Percentiles rank a stretch among this genome's conserved stretches.
These are phyloP conservation scores for Acipenser transmontanus DNA, from an alignment of 2,797 vertebrate species.

Conservation along the genomic window DNA sequence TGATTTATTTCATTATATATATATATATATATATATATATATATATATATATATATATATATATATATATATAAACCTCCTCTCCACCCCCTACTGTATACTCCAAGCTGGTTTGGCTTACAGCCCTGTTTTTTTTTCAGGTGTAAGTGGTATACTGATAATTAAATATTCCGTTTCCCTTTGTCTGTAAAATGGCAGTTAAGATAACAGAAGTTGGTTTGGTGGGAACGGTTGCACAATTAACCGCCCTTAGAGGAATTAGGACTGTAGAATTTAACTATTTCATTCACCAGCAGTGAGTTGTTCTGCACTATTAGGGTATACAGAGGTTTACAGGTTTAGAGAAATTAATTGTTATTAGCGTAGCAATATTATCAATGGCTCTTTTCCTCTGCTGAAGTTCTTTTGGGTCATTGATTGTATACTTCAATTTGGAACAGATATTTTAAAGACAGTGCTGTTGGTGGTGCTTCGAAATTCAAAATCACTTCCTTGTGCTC, in stretches of 20 bases:
- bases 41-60: not conserved
- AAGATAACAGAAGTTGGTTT: constrained; percentile 11
- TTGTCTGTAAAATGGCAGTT: constrained; percentile 11
- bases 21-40: not conserved
- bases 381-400: too few relatives aligned
- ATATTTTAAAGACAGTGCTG: too few relatives aligned
- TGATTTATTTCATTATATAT: too few relatives aligned
- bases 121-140: constrained; percentile 1
- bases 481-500: too few relatives aligned
- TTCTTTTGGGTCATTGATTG: too few relatives aligned
- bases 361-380: too few relatives aligned
- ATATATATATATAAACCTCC: constrained; percentile 2
- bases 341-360: too few relatives aligned
- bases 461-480: too few relatives aligned
- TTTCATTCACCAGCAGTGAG: not conserved
- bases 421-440: too few relatives aligned
- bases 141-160: not conserved
- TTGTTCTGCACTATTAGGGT: too few relatives aligned
- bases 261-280: constrained; percentile 5
- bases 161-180: constrained; percentile 1
- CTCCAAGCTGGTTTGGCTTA: not conserved
- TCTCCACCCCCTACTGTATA: not conserved
- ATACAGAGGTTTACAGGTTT: too few relatives aligned
- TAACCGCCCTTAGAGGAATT: constrained; percentile 20
- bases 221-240: constrained; percentile 26